These are phyloP conservation scores for Oophaga pumilio DNA, from an alignment of 2,113 vertebrate genomes.

Conservation along the genomic window DNA sequence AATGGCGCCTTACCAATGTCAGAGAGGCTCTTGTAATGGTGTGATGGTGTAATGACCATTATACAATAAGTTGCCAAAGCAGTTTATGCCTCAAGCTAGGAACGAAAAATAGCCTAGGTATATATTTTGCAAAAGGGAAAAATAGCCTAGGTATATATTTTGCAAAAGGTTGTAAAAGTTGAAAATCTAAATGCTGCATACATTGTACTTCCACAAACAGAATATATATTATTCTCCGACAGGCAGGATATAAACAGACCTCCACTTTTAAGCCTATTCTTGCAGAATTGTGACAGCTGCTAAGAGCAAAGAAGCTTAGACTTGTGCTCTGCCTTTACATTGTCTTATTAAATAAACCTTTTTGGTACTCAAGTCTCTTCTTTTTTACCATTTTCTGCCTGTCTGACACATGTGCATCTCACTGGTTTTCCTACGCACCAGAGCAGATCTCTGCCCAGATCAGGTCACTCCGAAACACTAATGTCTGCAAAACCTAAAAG, in stretches of 20 bases:
- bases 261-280: slow-evolving; percentile 15
- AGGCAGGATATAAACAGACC: neutral
- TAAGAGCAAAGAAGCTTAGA: slow-evolving; percentile 22
- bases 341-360: slow-evolving; percentile 23
- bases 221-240: neutral
- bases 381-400: neutral
- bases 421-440: too few relatives aligned
- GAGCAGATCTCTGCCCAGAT: neutral
- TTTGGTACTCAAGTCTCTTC: neutral
- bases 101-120: neutral
- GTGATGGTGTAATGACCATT: neutral
- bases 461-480: neutral
- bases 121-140: neutral
- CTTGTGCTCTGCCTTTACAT: neutral
- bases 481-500: neutral
- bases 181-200: neutral
- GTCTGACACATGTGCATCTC: neutral
- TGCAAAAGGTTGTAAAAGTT: neutral
- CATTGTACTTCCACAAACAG: neutral
- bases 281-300: slow-evolving; percentile 10
- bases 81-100: neutral
- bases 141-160: neutral
- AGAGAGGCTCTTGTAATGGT: too few relatives aligned
- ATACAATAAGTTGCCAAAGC: neutral
- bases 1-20: too few relatives aligned